Base-by-base conservation (phyloP, 2,888 invertebrate genomes). In the Bellardia pandia region DNA sequence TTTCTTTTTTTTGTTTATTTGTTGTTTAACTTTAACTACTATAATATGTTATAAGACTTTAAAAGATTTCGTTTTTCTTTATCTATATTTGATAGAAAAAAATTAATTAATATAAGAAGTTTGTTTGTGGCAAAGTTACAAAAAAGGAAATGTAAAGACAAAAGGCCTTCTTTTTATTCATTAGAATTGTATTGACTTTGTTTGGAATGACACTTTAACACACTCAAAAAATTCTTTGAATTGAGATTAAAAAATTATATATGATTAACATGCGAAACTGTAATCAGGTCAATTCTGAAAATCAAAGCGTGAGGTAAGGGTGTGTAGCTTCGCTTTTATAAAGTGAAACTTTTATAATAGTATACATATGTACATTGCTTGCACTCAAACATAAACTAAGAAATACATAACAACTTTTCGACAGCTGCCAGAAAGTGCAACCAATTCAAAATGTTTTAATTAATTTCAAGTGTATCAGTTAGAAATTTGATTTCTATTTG, bases 271-370 rank as follows among this genome's bases (percentile, higher is more conserved):
- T 58, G 64, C 40, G 56, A 72, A 72, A 51, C 75, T 53, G 14
- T 72, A 77, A 72, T 77, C 56, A 84, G 64, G 77, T 42, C 77
- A 77, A 45, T 45, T 74, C 42, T 53, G n/a, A 13, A 16, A 42
- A 56, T 66, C 8, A 66, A 48, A 48, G 62, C n/a, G n/a, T 62
- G 37, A 23, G 45, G 2, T 68, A 45, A 51, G 30, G 75, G 60
- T 48, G 60, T 82, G 37, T 66, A 58, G 51, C 1, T 6, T 51
- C n/a, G 51, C 51, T 51, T 51, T 51, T 51, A n/a, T 51, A 5
- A 3, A 51, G 45, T 1, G 45, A 37, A 37, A 37, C 37, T n/a
- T n/a, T n/a, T n/a, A n/a, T n/a, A n/a, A n/a, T n/a, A n/a, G n/a
- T 40, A 40, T 40, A 8, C 9, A 42, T 42, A 9, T 58, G 69